Evolutionary conservation across 2,888 invertebrate species (phyloP).

Genomic region (Trissonchulus sp.): DNA sequence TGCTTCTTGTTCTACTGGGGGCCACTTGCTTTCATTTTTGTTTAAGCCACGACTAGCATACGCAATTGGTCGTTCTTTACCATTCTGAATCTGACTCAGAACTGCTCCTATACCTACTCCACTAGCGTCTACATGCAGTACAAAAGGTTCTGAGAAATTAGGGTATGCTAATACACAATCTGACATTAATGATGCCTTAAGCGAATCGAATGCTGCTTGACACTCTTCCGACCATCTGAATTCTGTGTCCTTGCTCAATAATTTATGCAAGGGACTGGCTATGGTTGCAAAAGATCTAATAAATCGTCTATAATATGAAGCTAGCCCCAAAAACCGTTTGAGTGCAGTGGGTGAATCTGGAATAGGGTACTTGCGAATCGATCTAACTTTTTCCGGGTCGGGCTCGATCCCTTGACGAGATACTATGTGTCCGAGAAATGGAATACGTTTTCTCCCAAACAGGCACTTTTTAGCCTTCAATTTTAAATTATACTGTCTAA

Average conservation of each 20-base stretch:
- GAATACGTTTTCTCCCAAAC: background rate
- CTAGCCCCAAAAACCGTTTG: slow-evolving; percentile 23
- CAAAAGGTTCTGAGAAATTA: too few relatives aligned
- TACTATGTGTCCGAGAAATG: slow-evolving; percentile 17
- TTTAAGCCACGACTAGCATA: too few relatives aligned
- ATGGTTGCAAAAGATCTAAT: slow-evolving; percentile 10
- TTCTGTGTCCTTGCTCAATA: too few relatives aligned
- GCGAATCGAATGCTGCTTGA: too few relatives aligned
- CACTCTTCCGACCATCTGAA: too few relatives aligned
- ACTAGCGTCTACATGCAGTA: background rate
- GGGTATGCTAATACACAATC: too few relatives aligned
- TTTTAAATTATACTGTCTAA: background rate
- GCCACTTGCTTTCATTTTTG: too few relatives aligned
- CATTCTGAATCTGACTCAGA: background rate
- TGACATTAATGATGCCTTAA: too few relatives aligned
- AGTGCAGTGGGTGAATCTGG: background rate
- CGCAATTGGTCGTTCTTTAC: background rate
- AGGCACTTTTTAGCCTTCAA: slow-evolving; percentile 11
- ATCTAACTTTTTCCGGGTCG: background rate
- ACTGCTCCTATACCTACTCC: background rate
- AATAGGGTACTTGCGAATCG: background rate
- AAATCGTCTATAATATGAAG: slow-evolving; percentile 20
- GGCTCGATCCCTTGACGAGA: slow-evolving; percentile 6
- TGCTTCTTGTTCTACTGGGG: background rate
- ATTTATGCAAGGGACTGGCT: background rate